A percentile compares a stretch with the other conserved stretches of the same genome.
Evolutionary conservation across 2,113 vertebrate genomes (phyloP).

Genomic region (Microtus oregoni): DNA sequence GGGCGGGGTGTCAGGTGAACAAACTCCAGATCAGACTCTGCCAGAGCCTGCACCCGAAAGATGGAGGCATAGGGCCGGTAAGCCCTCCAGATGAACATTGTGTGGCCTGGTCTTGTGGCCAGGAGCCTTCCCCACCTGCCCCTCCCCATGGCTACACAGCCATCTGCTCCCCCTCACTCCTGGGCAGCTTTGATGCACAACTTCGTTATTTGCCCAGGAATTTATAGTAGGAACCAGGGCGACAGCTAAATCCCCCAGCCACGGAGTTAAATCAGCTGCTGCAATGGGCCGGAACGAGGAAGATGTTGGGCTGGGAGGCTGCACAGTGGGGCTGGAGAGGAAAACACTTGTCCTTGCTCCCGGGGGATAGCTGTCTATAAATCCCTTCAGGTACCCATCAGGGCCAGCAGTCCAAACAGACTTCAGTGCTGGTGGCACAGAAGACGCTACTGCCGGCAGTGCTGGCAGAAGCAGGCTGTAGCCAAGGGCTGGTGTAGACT

Average conservation of each 20-base stretch:
- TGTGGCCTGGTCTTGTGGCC: not conserved
- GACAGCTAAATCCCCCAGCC: conserved; percentile 82
- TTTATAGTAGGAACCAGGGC: conserved; percentile 81
- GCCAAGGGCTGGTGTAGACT: not conserved
- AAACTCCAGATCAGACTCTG: not conserved
- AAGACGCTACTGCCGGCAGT: not conserved
- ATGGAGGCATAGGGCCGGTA: too few species aligned
- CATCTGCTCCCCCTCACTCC: conserved; percentile 71
- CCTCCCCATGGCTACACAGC: not conserved
- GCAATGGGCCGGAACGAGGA: conserved; percentile 76
- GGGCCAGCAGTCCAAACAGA: not conserved
- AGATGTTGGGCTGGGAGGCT: conserved; percentile 50
- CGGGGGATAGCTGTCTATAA: conserved; percentile 64
- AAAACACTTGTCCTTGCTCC: conserved; percentile 77
- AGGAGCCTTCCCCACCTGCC: not conserved
- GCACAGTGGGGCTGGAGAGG: conserved; percentile 70
- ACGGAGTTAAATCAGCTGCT: conserved; percentile 81
- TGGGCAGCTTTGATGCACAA: conserved; percentile 77
- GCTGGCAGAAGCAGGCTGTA: not conserved
- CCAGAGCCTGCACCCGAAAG: not conserved
- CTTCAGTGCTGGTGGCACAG: conserved; percentile 1
- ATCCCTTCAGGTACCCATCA: conserved; percentile 71
- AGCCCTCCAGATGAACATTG: not conserved
- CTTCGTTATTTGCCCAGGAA: conserved; percentile 77
- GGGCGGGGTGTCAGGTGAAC: not conserved